Evolutionary conservation across 2,113 vertebrate genomes (phyloP).

Genomic region (Onychorhynchus coronatus): DNA sequence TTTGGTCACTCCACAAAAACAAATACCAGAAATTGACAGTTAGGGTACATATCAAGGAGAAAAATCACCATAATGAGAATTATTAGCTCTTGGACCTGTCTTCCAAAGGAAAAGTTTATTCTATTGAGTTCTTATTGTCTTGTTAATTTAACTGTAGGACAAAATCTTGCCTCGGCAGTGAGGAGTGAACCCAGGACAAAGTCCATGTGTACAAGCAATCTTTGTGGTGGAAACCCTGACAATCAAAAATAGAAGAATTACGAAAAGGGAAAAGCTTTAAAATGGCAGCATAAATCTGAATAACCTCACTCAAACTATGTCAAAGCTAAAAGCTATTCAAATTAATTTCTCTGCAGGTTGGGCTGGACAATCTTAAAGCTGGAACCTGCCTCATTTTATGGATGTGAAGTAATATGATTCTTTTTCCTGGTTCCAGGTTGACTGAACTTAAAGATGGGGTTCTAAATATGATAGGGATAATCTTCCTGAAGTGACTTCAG

Average conservation of each 20-base stretch:
- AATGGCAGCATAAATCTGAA: neutral
- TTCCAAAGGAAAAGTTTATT: neutral
- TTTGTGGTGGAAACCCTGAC: neutral
- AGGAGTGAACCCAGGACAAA: neutral
- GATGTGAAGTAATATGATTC: neutral
- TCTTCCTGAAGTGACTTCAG: neutral
- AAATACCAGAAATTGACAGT: neutral
- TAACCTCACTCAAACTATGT: neutral
- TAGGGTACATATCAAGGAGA: neutral
- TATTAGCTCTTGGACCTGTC: neutral
- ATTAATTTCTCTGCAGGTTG: neutral
- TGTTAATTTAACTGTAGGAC: neutral
- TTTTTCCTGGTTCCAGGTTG: neutral
- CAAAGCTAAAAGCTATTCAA: neutral
- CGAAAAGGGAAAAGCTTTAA: neutral
- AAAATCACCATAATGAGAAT: neutral
- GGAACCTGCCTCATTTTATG: neutral
- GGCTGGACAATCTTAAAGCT: neutral
- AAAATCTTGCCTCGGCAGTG: neutral
- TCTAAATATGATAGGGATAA: neutral
- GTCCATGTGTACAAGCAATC: neutral
- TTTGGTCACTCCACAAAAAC: neutral
- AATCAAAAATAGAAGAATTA: neutral
- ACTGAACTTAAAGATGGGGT: neutral
- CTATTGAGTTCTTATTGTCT: neutral